phyloP scores from a whole-genome alignment of 2,113 vertebrate genomes.

The Trichechus manatus region DNA sequence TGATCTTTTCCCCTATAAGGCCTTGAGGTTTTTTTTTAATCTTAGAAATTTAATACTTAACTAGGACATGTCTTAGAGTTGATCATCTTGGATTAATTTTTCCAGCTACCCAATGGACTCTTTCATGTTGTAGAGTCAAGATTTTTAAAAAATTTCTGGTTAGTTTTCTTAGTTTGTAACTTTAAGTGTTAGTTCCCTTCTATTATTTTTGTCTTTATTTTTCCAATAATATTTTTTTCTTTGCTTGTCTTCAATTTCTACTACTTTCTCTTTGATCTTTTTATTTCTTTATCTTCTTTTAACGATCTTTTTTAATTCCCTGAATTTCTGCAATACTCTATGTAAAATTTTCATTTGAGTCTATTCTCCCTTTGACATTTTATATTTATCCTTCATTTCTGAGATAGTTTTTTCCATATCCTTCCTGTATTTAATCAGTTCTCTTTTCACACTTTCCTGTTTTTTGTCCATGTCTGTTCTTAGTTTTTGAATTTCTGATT shows the following conservation, averaged over 20 bases:
- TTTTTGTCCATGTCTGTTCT: neutral
- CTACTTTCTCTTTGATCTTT: conserved; percentile 31
- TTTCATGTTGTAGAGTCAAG: neutral
- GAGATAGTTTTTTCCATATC: neutral
- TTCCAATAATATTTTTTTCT: neutral
- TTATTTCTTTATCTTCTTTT: neutral
- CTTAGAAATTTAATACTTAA: conserved; percentile 7
- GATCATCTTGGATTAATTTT: conserved; percentile 41
- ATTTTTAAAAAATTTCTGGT: neutral
- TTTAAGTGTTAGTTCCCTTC: neutral
- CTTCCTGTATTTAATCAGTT: neutral
- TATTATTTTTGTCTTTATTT: neutral
- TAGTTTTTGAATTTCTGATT: conserved; percentile 13
- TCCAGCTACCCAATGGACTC: neutral
- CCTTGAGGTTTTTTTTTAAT: conserved; percentile 1
- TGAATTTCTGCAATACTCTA: neutral
- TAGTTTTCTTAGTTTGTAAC: conserved; percentile 22
- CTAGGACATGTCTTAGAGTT: conserved; percentile 4
- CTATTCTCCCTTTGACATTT: conserved; percentile 21
- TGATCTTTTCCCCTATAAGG: neutral
- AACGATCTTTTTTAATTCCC: neutral
- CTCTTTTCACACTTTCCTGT: conserved; percentile 1
- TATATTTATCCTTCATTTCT: conserved; percentile 31
- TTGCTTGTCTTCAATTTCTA: neutral
- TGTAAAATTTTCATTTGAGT: neutral